phyloP scores from a whole-genome alignment of 2,797 vertebrate species.

The Amblyraja radiata region DNA sequence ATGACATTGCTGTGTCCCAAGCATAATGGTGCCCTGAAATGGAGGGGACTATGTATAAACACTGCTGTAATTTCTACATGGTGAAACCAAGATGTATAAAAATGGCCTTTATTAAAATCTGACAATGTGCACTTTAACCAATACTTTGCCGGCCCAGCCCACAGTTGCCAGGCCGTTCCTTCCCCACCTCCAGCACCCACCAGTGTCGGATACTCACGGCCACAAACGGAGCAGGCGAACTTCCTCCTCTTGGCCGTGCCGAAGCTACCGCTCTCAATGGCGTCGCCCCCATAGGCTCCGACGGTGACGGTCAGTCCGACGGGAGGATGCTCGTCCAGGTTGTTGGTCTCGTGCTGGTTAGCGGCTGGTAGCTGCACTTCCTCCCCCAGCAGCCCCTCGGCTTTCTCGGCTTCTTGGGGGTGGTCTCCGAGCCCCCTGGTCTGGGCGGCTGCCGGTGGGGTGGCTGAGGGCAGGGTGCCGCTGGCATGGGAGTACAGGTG shows the following conservation, averaged over 20 bases:
- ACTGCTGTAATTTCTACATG: too few species aligned
- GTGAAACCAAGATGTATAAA: too few species aligned
- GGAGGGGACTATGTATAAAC: too few species aligned
- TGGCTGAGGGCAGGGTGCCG: conserved; percentile 63
- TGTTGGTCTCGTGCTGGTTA: conserved; percentile 52
- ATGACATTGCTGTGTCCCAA: too few species aligned
- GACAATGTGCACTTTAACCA: too few species aligned
- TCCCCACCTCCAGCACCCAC: not conserved
- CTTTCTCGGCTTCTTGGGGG: conserved; percentile 56
- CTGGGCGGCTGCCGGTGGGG: conserved; percentile 54
- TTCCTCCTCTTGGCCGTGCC: conserved; percentile 81
- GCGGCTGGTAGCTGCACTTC: conserved; percentile 48
- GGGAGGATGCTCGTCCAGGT: conserved; percentile 71
- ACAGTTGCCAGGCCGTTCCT: not conserved
- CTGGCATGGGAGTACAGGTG: conserved; percentile 82
- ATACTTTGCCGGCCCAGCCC: too few species aligned
- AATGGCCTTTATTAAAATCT: too few species aligned
- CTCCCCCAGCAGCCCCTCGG: conserved; percentile 54
- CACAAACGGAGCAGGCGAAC: conserved; percentile 79
- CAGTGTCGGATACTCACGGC: conserved; percentile 69
- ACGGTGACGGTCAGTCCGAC: conserved; percentile 71
- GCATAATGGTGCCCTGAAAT: too few species aligned
- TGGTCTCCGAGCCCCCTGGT: conserved; percentile 71
- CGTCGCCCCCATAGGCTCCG: conserved; percentile 58
- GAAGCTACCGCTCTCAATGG: conserved; percentile 52